Base-by-base conservation (phyloP, 2,888 invertebrate genomes). In the Eremobia ochroleuca region DNA sequence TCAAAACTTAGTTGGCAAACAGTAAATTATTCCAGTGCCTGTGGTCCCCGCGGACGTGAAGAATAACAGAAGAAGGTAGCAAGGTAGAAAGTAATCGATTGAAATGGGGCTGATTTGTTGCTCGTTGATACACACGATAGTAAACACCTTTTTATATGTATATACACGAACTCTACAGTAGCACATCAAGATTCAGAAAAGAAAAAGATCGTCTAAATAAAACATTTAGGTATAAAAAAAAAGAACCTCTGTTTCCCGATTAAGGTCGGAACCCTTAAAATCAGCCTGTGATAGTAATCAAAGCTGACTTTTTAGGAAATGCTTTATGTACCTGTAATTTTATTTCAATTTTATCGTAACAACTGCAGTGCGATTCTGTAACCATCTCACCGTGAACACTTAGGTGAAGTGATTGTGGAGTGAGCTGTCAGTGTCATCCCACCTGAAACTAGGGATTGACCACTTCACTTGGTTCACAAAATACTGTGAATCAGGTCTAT, bases 11-110 rank as follows among this genome's bases (percentile, higher is more conserved):
- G 93, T 93, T 92, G 89, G 92, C 87, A 88, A 93, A 92, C 93
- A 93, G 94, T 95, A 95, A 95, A 95, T 95, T 95, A 95, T 95
- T 94, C 94, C 86, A 82, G 89, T 89, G 89, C 89, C 91, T 86
- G 73, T 72, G 82, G 64, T 77, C 94, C 87, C 92, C 52, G 9
- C 93, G 92, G 95, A 86, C 62, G 61, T 77, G 82, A 94, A 94
- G 94, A 94, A 95, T 93, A 95, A 94, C 93, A 92, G 91, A 94
- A 94, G 94, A 93, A 92, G 86, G 88, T 89, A 86, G 80, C 87
- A 88, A 91, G 86, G 89, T 79, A 83, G 74, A 82, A 79, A 85
- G 91, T 93, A 92, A 94, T 93, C 92, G 92, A 94, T 92, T 90
- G 90, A 79, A 84, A 86, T 87, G 82, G 86, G 81, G 83, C 77